These are phyloP conservation scores for Parnassius mnemosyne DNA, from an alignment of 2,888 invertebrate species.

Conservation along the genomic window DNA sequence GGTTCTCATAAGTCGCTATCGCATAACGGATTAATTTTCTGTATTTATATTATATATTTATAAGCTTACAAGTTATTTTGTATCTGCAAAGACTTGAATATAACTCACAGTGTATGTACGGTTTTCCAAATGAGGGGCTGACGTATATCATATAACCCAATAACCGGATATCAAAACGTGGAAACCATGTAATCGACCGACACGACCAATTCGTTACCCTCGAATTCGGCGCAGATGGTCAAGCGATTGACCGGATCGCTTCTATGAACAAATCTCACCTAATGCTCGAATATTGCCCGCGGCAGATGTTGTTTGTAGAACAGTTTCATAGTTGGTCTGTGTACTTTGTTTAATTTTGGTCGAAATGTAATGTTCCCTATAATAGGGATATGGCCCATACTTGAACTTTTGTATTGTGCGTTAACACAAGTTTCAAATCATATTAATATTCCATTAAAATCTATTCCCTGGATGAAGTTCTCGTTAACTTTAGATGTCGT, in stretches of 20 bases:
- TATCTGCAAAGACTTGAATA: too few species aligned
- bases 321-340: constrained; percentile 13
- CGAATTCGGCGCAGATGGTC: constrained; percentile 63
- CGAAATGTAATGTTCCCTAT: neutral
- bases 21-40: too few species aligned
- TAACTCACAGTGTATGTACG: too few species aligned
- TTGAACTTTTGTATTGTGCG: neutral
- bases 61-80: too few species aligned
- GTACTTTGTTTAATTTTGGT: constrained; percentile 19
- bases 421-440: too few species aligned
- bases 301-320: constrained; percentile 53
- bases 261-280: constrained; percentile 62
- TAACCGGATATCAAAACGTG: constrained; percentile 10
- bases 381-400: neutral
- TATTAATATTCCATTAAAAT: too few species aligned
- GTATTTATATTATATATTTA: too few species aligned
- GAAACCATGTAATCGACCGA: constrained; percentile 12
- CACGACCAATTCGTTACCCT: constrained; percentile 17
- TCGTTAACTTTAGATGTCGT: too few species aligned
- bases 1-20: too few species aligned
- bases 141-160: neutral
- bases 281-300: constrained; percentile 54
- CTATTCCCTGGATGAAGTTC: too few species aligned
- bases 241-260: constrained; percentile 63
- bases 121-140: too few species aligned